Evolutionary conservation across 2,888 invertebrate genomes (phyloP).

Genomic region (Helicoverpa assulta): DNA sequence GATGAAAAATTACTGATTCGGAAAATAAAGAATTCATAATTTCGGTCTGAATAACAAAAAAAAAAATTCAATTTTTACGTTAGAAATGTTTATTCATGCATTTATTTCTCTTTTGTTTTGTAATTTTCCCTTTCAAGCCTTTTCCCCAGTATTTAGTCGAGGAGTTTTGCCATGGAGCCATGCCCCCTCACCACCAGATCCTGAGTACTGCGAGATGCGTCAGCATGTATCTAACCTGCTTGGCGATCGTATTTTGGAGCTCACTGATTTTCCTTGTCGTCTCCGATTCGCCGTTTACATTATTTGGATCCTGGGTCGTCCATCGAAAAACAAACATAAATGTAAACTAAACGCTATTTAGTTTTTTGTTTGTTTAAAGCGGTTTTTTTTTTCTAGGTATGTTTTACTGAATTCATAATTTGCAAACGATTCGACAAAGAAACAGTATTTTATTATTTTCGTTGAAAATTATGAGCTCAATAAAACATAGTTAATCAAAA

Average conservation of each 20-base stretch:
- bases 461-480: constrained; percentile 40
- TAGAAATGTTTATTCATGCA: not conserved
- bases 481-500: constrained; percentile 41
- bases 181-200: constrained; percentile 22
- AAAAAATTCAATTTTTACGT: not conserved
- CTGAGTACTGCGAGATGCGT: constrained; percentile 53
- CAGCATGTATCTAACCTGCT: constrained; percentile 92
- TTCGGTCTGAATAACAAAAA: not conserved
- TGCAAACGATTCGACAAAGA: not conserved
- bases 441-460: not conserved
- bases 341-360: constrained; percentile 62
- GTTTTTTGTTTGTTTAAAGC: constrained; percentile 35
- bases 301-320: constrained; percentile 85
- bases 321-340: constrained; percentile 75
- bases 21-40: constrained; percentile 16
- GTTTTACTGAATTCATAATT: constrained; percentile 49
- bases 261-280: constrained; percentile 92
- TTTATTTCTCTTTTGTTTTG: not conserved
- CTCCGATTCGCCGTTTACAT: constrained; percentile 85
- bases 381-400: constrained; percentile 33
- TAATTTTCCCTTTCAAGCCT: no score
- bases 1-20: constrained; percentile 20
- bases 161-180: not conserved
- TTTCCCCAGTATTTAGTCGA: not conserved
- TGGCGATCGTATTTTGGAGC: constrained; percentile 96